Conservation (phyloP, 2,888 invertebrate species). For the Rhamnusium bicolor region DNA sequence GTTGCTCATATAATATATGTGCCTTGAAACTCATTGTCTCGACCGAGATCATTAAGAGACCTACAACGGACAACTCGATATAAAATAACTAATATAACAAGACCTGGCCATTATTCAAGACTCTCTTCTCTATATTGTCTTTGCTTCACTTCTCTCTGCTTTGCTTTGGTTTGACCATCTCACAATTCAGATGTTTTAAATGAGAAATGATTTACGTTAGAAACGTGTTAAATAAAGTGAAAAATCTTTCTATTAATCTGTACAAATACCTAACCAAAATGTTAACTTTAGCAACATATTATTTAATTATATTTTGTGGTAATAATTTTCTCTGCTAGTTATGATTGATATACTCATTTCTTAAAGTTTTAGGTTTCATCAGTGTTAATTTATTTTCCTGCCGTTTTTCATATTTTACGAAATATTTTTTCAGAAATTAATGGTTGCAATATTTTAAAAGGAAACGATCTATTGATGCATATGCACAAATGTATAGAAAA, state of each 20-base stretch:
- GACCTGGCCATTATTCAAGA: conserved; percentile 54
- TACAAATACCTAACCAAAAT: too few species aligned
- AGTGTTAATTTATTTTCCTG: background rate
- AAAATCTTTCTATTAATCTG: too few species aligned
- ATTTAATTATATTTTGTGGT: too few species aligned
- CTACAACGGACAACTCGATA: conserved; percentile 59
- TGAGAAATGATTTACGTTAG: background rate
- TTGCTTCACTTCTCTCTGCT: conserved; percentile 43
- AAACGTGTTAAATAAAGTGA: too few species aligned
- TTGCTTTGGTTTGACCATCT: background rate
- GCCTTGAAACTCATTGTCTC: conserved; percentile 62
- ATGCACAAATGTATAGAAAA: conserved; percentile 9
- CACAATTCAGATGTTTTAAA: background rate
- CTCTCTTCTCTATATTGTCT: conserved; percentile 48
- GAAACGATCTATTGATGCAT: background rate
- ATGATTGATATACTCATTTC: background rate
- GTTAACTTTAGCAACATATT: too few species aligned
- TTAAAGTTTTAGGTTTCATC: background rate
- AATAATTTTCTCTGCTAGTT: background rate
- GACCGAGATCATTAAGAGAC: conserved; percentile 63
- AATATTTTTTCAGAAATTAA: background rate
- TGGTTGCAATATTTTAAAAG: background rate
- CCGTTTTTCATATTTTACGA: background rate
- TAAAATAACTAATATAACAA: conserved; percentile 65
- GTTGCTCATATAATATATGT: conserved; percentile 61